Percentiles rank a stretch among this genome's conserved stretches.
Conservation (phyloP, 2,888 invertebrate genomes). For the Lapara coniferarum region DNA sequence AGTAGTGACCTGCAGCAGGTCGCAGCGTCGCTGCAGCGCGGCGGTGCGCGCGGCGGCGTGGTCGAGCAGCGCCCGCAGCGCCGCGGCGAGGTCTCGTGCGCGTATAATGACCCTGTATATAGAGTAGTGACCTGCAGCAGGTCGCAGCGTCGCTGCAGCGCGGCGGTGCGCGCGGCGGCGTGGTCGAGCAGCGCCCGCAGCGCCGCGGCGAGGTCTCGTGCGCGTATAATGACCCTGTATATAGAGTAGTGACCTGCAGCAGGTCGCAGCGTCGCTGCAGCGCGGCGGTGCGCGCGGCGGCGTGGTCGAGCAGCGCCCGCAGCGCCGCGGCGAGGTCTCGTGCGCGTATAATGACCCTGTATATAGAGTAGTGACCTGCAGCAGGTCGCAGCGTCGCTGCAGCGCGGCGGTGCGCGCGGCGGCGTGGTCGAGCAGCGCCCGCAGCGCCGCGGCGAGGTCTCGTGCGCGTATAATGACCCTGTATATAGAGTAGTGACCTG, state of each 20-base stretch:
- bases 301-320: constrained; percentile 87
- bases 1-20: constrained; percentile 57
- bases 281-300: constrained; percentile 87
- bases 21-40: constrained; percentile 82
- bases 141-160: constrained; percentile 82
- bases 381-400: constrained; percentile 66
- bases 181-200: constrained; percentile 88
- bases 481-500: constrained; percentile 55
- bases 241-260: constrained; percentile 54
- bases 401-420: constrained; percentile 88
- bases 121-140: constrained; percentile 55
- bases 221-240: too few species aligned
- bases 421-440: constrained; percentile 88
- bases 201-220: constrained; percentile 87
- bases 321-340: constrained; percentile 88
- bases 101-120: too few species aligned
- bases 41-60: constrained; percentile 88
- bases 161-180: constrained; percentile 87
- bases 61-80: constrained; percentile 88
- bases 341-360: too few species aligned
- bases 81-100: constrained; percentile 87
- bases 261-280: constrained; percentile 79
- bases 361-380: constrained; percentile 57
- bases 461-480: too few species aligned
- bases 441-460: constrained; percentile 88